Evolutionary conservation across 2,888 invertebrate genomes (phyloP), one percentile per base, ranked within the genome.

Genomic region (Torymus aiolomorphi): DNA sequence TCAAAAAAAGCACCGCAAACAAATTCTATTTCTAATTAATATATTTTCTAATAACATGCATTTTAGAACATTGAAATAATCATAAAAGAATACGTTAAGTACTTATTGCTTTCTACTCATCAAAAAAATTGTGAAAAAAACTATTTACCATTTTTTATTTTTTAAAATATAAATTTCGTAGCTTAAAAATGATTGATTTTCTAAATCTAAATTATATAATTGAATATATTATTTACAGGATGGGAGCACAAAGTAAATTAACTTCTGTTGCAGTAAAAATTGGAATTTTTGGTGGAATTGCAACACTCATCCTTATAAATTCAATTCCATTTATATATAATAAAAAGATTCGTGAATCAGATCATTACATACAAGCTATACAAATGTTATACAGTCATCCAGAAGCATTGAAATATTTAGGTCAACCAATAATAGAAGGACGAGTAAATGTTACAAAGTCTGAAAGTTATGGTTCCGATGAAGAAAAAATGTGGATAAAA

Each of bases 381-480:
- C 92, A 93, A 85, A 91, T 90, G 12, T 86, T 96, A 20, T 90
- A 93, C 82, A 85, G 86, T 10, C 92, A 95, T 88, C 85, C 91
- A 24, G 94, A 94, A 52, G 95, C 95, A 3, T 91, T 94, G 5
- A 88, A 92, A 70, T 91, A 94, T 81, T 90, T 96, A 57, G 96
- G 96, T 2, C 94, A 95, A 88, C 96, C 96, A 0, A 94, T 96
- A 56, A 93, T 92, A 87, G 94, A 94, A 80, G 91, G 91, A 71
- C 91, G 91, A 4, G 92, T 95, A 80, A 93, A 95, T 88, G 86
- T 95, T 56, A 91, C 91, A 2, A 83, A 87, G 66, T 67, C 59
- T 16, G 78, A 82, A 13, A 49, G 82, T 65, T 82, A 79, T 80
- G 92, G 94, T 85, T 83, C 87, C 3, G 92, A 92, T 66, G 92